Evolutionary conservation across 2,888 invertebrate species (phyloP), one percentile per base, ranked within the genome.

Genomic region (Salticus scenicus): DNA sequence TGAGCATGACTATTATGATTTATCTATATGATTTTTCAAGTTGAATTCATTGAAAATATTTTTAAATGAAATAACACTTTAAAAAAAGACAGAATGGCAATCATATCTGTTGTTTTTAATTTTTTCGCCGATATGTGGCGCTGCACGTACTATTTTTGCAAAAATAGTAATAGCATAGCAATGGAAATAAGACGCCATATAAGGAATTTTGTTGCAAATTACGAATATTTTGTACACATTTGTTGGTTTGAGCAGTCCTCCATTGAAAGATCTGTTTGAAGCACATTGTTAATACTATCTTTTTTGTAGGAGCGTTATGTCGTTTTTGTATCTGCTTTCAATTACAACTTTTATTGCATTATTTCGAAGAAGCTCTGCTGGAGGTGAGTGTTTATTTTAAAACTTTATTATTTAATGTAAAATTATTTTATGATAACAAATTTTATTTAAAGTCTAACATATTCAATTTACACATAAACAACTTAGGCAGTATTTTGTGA

Each of bases 81-180:
- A n/a, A n/a, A n/a, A n/a, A n/a, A n/a, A n/a, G n/a, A n/a, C n/a
- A n/a, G n/a, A n/a, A n/a, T n/a, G n/a, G n/a, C n/a, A n/a, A n/a
- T n/a, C n/a, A n/a, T n/a, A n/a, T n/a, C n/a, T n/a, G n/a, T n/a
- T n/a, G 20, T n/a, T 51, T 5, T 51, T 51, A 5, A 51, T 51
- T 8, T 51, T 51, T 69, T 69, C 24, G 2, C 84, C 84, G 84
- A 84, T 78, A 78, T 84, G 84, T 84, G 84, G 84, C 84, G 84
- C 84, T 84, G 69, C 41, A 5, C 64, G 84, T n/a, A 28, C 69
- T 73, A 42, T 17, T 33, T 1, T 33, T 33, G 37, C 17, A 33
- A 66, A 31, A 31, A n/a, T 27, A 30, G 1, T 37, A 67, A 0
- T 20, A 33, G n/a, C 17, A 57, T n/a, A 24, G 57, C 24, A 33